phyloP scores from a whole-genome alignment of 35 echinoderm and acorn worm species.

The Stichopus chloronotus region DNA sequence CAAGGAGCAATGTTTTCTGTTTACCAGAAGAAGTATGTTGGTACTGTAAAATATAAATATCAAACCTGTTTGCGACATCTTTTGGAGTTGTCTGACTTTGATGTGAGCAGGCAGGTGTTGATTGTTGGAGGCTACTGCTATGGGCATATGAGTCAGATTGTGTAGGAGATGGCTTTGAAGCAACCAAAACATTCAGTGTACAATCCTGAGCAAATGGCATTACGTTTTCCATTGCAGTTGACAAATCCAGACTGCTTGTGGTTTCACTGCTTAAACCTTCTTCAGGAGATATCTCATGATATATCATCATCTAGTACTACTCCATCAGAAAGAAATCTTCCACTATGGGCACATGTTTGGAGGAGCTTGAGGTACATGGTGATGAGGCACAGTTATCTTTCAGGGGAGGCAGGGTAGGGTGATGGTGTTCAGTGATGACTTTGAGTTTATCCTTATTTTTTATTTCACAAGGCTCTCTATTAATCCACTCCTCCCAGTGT shows the following conservation, averaged over 20 bases:
- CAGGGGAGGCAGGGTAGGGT: no score
- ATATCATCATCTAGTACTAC: background rate
- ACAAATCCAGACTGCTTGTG: background rate
- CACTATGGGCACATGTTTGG: no score
- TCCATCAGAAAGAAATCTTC: background rate
- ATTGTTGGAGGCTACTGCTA: background rate
- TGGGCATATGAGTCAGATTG: background rate
- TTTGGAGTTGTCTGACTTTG: background rate
- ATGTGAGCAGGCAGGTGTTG: background rate
- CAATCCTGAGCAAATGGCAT: background rate
- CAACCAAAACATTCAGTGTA: background rate
- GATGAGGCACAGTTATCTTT: no score
- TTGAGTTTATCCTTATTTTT: no score
- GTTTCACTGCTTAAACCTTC: background rate
- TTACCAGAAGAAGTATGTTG: background rate
- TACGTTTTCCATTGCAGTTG: background rate
- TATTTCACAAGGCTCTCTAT: no score
- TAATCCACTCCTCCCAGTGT: no score
- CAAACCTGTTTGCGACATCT: background rate
- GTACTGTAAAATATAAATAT: no score
- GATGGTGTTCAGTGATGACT: no score
- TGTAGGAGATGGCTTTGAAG: background rate
- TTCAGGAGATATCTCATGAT: background rate
- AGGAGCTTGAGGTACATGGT: no score
- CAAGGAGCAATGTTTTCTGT: background rate